Base-by-base conservation (phyloP, 2,113 vertebrate species). In the Gallinago undulata region DNA sequence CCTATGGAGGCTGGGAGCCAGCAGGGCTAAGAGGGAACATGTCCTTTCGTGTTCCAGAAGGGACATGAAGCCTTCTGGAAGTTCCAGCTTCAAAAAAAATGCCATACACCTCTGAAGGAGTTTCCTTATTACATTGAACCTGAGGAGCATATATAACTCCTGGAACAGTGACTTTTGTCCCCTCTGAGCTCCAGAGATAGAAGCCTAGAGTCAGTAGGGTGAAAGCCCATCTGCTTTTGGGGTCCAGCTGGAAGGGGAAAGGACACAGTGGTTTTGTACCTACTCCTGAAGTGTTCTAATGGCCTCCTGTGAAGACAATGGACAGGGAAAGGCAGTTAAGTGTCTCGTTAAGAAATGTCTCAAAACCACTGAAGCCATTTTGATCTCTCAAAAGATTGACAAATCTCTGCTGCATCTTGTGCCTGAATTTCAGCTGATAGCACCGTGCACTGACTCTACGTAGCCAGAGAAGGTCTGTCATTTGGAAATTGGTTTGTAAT, bases 401-500 rank as follows among this genome's bases (percentile, higher is more conserved):
- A 59, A 22, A 77, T 74, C 25, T 80, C 59, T 86, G 31, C 62
- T 70, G 56, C 37, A 47, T 51, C 43, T 93, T 78, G 19, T 74
- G 23, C 80, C 82, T 83, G 55, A 86, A 88, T 85, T 92, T 85
- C 53, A 77, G 37, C n/a, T 67, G 60, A 67, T 63, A 55, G n/a
- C 35, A 30, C 35, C 60, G 8, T 64, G 53, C 64, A 62, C 55
- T 43, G 31, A 86, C 33, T 41, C 35, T 43, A 81, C 0, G 0
- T 56, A 64, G 39, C 37, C 75, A 48, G 18, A 86, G 43, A 18
- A 63, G 30, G 48, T 35, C 43, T 72, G 24, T 81, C 39, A 56
- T 84, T 86, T 92, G 56, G 85, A 89, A 93, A 92, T 35, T 88
- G n/a, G 0, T 23, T 85, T 78, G 75, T 47, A 88, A 90, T 95